phyloP scores from a whole-genome alignment of 2,888 invertebrate species.

The Sussaba pulchella region DNA sequence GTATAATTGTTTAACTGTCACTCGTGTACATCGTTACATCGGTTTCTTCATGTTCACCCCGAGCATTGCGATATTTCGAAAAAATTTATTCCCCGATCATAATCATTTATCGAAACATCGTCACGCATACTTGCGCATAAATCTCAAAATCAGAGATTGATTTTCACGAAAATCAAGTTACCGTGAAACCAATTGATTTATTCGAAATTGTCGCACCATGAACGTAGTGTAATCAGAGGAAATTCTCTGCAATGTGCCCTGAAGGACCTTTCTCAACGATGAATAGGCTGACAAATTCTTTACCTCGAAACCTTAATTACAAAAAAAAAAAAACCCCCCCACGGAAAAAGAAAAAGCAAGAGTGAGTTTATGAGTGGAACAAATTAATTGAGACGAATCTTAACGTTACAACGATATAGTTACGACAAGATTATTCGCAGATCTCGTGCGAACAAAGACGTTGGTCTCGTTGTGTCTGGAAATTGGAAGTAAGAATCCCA shows the following conservation, averaged over 20 bases:
- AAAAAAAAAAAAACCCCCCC: slow-evolving; percentile 37
- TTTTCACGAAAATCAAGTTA: background rate
- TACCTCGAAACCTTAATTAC: slow-evolving; percentile 51
- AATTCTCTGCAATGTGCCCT: slow-evolving; percentile 26
- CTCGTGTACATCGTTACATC: slow-evolving; percentile 30
- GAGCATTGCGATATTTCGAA: background rate
- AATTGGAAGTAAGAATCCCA: slow-evolving; percentile 63
- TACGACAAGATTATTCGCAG: slow-evolving; percentile 15
- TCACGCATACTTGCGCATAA: background rate
- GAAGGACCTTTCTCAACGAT: slow-evolving; percentile 39
- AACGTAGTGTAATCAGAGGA: slow-evolving; percentile 55
- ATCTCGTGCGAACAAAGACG: slow-evolving; percentile 58
- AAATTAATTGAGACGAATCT: slow-evolving; percentile 67
- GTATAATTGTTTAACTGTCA: slow-evolving; percentile 31
- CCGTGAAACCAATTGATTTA: slow-evolving; percentile 4
- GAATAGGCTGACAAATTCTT: slow-evolving; percentile 57
- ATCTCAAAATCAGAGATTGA: background rate
- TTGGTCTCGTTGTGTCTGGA: slow-evolving; percentile 61
- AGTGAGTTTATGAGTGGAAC: slow-evolving; percentile 61
- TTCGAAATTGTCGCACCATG: background rate
- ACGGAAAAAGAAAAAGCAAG: too few relatives aligned
- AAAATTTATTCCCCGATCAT: background rate
- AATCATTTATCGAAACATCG: background rate
- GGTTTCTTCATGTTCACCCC: slow-evolving; percentile 15
- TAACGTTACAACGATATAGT: slow-evolving; percentile 15